A percentile compares a stretch with the other conserved stretches of the same genome.
Conservation (phyloP, 2,888 invertebrate species). For the Alentia gelatinosa region DNA sequence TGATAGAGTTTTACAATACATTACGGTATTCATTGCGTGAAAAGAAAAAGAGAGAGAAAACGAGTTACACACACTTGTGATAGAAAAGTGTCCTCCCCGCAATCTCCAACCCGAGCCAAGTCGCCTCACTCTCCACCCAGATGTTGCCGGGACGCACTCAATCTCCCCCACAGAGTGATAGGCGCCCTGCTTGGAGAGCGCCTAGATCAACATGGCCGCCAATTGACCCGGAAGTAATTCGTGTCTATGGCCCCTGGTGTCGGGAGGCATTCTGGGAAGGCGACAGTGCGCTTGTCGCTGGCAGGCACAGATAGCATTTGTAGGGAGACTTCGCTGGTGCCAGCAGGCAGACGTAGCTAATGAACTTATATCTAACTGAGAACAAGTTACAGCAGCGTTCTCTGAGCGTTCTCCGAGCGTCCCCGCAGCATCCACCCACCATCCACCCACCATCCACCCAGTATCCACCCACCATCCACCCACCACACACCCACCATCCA, state of each 20-base stretch:
- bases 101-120: too few relatives aligned
- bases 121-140: not conserved
- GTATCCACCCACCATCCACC: too few relatives aligned
- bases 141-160: too few relatives aligned
- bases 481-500: too few relatives aligned
- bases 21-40: too few relatives aligned
- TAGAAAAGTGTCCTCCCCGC: too few relatives aligned
- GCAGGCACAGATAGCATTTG: not conserved
- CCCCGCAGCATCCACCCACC: not conserved
- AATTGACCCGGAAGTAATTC: conserved; percentile 16
- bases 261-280: not conserved
- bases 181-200: not conserved
- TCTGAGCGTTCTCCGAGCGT: not conserved
- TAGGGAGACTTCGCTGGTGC: not conserved
- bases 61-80: too few relatives aligned
- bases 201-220: not conserved
- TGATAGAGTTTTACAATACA: too few relatives aligned
- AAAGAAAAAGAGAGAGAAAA: too few relatives aligned
- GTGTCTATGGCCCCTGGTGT: not conserved
- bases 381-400: not conserved
- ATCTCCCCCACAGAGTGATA: not conserved
- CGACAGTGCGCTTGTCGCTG: not conserved
- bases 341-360: not conserved
- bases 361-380: not conserved
- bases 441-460: too few relatives aligned